Percentiles rank a stretch among this genome's conserved stretches.
phyloP scores from a whole-genome alignment of 2,113 vertebrate species.

The Microtus pennsylvanicus region DNA sequence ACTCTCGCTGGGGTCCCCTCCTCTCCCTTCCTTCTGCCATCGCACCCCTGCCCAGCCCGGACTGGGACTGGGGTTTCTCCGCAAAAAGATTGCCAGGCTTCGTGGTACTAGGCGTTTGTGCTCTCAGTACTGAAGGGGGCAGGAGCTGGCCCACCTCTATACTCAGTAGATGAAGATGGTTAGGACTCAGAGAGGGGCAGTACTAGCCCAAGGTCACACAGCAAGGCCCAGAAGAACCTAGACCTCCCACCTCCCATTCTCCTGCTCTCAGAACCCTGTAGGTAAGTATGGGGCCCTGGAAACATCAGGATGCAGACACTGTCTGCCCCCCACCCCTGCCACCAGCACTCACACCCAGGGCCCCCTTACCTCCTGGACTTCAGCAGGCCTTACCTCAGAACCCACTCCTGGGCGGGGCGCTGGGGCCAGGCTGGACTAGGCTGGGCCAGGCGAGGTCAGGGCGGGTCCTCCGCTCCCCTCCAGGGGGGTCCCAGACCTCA shows the following conservation, averaged over 20 bases:
- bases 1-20: neutral
- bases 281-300: neutral
- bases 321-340: neutral
- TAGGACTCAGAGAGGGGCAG: constrained; percentile 73
- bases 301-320: neutral
- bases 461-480: constrained; percentile 51
- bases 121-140: neutral
- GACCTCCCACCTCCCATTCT: neutral
- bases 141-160: neutral
- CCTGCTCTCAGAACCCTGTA: neutral
- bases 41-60: neutral
- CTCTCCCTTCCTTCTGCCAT: neutral
- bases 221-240: constrained; percentile 57
- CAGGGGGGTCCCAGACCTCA: constrained; percentile 49
- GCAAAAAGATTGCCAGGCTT: neutral
- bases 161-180: neutral
- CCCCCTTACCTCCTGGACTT: constrained; percentile 67
- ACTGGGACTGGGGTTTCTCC: neutral
- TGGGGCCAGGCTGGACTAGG: neutral
- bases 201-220: constrained; percentile 79
- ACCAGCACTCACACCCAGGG: neutral
- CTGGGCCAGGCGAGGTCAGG: constrained; percentile 65
- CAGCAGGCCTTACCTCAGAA: constrained; percentile 36
- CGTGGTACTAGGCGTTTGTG: neutral
- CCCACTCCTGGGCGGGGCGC: constrained; percentile 54